A percentile compares a stretch with the other conserved stretches of the same genome.
Evolutionary conservation across 2,888 invertebrate species (phyloP).

Genomic region (Subacronicta megacephala): DNA sequence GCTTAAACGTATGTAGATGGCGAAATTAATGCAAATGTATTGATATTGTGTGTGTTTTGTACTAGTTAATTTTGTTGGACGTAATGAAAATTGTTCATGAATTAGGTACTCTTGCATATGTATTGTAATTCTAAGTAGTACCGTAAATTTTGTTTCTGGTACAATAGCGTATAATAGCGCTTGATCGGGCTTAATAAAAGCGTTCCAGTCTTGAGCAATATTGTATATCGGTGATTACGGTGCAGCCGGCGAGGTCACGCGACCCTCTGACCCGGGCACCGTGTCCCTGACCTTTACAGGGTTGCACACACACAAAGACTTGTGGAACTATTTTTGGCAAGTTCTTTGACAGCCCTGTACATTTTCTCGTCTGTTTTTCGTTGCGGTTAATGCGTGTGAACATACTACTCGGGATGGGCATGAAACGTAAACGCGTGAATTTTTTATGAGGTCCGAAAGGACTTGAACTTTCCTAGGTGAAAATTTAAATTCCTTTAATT

Average conservation of each 20-base stretch:
- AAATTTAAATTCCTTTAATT: too few relatives aligned
- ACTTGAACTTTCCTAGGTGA: slow-evolving; percentile 2
- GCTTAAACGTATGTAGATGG: slow-evolving; percentile 30
- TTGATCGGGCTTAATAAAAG: slow-evolving; percentile 37
- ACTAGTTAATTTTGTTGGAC: slow-evolving; percentile 8
- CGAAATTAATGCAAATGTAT: slow-evolving; percentile 49
- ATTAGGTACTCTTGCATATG: neutral
- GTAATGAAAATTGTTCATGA: slow-evolving; percentile 9
- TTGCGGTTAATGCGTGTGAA: slow-evolving; percentile 14
- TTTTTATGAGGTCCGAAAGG: slow-evolving; percentile 26
- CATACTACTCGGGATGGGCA: slow-evolving; percentile 22
- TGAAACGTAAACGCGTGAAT: slow-evolving; percentile 17
- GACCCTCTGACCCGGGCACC: slow-evolving; percentile 51
- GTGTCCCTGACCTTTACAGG: slow-evolving; percentile 58
- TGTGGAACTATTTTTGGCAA: slow-evolving; percentile 41
- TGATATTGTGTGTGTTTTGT: slow-evolving; percentile 18
- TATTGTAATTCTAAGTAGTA: slow-evolving; percentile 2
- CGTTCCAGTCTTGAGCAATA: slow-evolving; percentile 46
- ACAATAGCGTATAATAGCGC: slow-evolving; percentile 30
- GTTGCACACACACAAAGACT: slow-evolving; percentile 38
- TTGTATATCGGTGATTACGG: slow-evolving; percentile 62
- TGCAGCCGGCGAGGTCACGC: slow-evolving; percentile 56
- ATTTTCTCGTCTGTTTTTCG: slow-evolving; percentile 5
- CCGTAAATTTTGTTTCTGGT: slow-evolving; percentile 19
- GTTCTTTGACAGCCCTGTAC: slow-evolving; percentile 19